Evolutionary conservation across 2,113 vertebrate species (phyloP).

Genomic region (Periophthalmodon schlosseri): DNA sequence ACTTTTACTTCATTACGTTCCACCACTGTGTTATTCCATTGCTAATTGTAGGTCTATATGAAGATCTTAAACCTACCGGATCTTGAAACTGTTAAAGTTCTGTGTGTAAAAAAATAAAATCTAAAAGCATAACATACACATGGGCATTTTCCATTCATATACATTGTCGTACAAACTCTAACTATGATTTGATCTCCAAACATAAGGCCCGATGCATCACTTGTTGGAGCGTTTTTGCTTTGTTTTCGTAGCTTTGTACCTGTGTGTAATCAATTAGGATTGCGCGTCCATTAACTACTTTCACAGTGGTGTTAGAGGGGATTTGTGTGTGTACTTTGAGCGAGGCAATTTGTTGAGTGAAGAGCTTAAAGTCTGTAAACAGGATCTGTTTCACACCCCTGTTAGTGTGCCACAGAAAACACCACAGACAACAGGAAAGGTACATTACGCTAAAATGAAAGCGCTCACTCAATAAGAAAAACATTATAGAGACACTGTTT

Average conservation of each 20-base stretch:
- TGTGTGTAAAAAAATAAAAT: background rate
- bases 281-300: constrained; percentile 9
- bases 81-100: background rate
- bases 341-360: background rate
- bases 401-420: constrained; percentile 10
- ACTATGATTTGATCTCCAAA: background rate
- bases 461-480: background rate
- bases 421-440: background rate
- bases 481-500: constrained; percentile 44
- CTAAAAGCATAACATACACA: background rate
- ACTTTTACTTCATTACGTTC: too few species aligned
- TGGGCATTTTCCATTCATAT: background rate
- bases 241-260: constrained; percentile 3
- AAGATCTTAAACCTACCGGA: background rate
- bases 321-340: constrained; percentile 5
- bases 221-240: background rate
- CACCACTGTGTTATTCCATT: too few species aligned
- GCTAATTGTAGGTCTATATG: too few species aligned
- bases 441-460: constrained; percentile 19
- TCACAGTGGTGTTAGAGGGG: constrained; percentile 5
- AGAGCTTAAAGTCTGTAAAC: background rate
- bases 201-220: background rate
- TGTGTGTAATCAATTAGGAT: constrained; percentile 5
- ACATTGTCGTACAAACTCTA: background rate
- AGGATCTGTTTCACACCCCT: background rate